Evolutionary conservation across 2,113 vertebrate genomes (phyloP).

Genomic region (Myocastor coypus): DNA sequence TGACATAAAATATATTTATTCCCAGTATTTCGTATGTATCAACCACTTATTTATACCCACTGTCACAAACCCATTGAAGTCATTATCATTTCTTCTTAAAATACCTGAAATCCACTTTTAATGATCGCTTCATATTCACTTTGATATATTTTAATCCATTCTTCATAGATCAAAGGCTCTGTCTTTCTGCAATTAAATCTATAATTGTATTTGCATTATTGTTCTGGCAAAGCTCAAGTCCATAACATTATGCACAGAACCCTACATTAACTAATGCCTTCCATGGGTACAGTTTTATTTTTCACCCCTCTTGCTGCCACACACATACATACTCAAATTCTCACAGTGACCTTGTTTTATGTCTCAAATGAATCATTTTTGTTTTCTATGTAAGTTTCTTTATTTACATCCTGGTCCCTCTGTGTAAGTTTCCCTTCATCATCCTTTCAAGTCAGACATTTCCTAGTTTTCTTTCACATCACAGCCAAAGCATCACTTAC

Average conservation of each 20-base stretch:
- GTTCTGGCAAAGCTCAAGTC: neutral
- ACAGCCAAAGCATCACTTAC: neutral
- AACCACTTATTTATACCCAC: neutral
- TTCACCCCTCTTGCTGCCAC: too few species aligned
- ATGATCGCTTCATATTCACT: neutral
- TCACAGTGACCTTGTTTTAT: neutral
- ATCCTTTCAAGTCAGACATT: neutral
- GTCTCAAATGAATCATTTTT: neutral
- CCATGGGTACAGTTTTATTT: neutral
- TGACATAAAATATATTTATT: too few species aligned
- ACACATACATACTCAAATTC: neutral
- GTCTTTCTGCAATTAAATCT: too few species aligned
- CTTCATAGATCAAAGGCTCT: neutral
- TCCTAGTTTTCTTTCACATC: neutral
- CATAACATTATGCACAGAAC: neutral
- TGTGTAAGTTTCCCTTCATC: neutral
- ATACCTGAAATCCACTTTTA: neutral
- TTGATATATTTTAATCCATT: neutral
- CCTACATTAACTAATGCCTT: too few species aligned
- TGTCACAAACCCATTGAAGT: neutral
- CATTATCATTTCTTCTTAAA: neutral
- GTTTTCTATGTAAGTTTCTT: neutral
- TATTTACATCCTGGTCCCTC: neutral
- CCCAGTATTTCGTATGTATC: neutral
- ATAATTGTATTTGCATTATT: too few species aligned